These are phyloP conservation scores for Lysandra coridon DNA, from an alignment of 2,888 invertebrate genomes.

Conservation along the genomic window DNA sequence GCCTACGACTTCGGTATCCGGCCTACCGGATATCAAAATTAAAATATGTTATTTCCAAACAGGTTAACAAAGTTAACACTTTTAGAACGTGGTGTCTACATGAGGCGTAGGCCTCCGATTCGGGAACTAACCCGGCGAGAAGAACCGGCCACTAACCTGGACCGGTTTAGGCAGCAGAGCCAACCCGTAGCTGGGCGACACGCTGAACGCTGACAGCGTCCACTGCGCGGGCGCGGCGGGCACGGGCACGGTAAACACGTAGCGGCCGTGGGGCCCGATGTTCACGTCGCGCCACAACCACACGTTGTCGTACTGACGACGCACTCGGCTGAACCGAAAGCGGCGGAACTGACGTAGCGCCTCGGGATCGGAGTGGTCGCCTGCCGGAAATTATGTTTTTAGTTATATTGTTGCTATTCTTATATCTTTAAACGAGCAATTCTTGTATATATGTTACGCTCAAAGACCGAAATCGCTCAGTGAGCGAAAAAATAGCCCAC, in stretches of 20 bases:
- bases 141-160: conserved; percentile 54
- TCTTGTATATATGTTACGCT: no score
- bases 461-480: no score
- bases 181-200: conserved; percentile 92
- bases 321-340: conserved; percentile 92
- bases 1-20: no score
- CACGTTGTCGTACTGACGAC: conserved; percentile 95
- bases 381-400: conserved; percentile 50
- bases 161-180: conserved; percentile 91
- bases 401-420: no score
- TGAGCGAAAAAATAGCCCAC: no score
- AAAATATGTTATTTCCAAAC: no score
- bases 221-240: conserved; percentile 87
- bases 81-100: no score
- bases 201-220: conserved; percentile 95
- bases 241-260: conserved; percentile 84
- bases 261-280: conserved; percentile 94
- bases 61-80: no score
- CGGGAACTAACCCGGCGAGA: no score
- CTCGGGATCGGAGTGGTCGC: conserved; percentile 82
- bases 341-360: conserved; percentile 88
- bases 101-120: no score
- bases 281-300: conserved; percentile 98
- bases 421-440: no score
- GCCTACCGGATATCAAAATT: no score